Evolutionary conservation across 2,888 invertebrate species (phyloP).

Genomic region (Sericinus montela): DNA sequence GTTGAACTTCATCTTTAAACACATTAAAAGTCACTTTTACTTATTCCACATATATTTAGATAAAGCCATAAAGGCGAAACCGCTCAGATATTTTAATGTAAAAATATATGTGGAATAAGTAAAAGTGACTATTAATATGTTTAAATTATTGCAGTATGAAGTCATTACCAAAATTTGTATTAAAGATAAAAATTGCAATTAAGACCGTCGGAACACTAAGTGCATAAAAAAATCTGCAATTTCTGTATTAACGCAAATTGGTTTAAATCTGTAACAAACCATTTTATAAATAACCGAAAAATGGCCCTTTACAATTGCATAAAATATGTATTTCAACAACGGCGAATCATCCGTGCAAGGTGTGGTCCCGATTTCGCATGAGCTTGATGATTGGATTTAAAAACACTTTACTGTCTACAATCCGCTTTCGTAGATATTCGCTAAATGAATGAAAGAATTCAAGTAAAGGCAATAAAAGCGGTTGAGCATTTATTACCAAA

Average conservation of each 20-base stretch:
- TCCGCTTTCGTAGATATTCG: slow-evolving; percentile 51
- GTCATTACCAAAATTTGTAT: slow-evolving; percentile 1
- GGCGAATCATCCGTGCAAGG: slow-evolving; percentile 28
- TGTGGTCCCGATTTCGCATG: slow-evolving; percentile 62
- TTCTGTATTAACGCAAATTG: slow-evolving; percentile 22
- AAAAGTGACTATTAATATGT: too few relatives aligned
- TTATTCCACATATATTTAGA: too few relatives aligned
- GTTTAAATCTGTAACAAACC: slow-evolving; percentile 8
- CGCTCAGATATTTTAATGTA: too few relatives aligned
- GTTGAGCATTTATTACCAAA: slow-evolving; percentile 42
- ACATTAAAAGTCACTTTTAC: too few relatives aligned
- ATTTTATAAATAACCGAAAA: slow-evolving; percentile 1
- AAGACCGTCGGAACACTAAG: slow-evolving; percentile 13
- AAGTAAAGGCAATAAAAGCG: slow-evolving; percentile 42
- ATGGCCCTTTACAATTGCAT: background rate
- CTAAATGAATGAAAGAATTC: slow-evolving; percentile 60
- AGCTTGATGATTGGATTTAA: slow-evolving; percentile 43
- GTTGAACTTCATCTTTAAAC: too few relatives aligned
- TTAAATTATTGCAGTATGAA: too few relatives aligned
- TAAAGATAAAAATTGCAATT: slow-evolving; percentile 16
- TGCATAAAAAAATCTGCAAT: slow-evolving; percentile 14
- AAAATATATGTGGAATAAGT: too few relatives aligned
- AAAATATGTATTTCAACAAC: slow-evolving; percentile 9
- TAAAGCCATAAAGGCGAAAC: too few relatives aligned
- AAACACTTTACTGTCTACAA: slow-evolving; percentile 45